These are phyloP conservation scores for Salticus scenicus DNA, from an alignment of 2,888 invertebrate species.

Conservation along the genomic window DNA sequence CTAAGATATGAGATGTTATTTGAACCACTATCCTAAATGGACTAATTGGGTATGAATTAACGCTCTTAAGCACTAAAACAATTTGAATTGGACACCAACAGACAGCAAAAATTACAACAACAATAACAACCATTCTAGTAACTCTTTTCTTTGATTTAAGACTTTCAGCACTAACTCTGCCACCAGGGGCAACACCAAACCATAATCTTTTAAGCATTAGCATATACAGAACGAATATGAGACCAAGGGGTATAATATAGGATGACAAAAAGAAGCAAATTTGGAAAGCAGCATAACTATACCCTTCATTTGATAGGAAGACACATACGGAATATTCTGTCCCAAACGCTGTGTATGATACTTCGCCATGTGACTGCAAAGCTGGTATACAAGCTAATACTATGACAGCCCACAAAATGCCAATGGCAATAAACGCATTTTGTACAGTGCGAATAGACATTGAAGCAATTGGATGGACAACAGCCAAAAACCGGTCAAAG, in stretches of 20 bases:
- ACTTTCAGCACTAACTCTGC: constrained; percentile 86
- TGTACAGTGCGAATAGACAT: constrained; percentile 88
- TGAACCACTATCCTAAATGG: constrained; percentile 76
- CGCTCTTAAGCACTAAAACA: constrained; percentile 85
- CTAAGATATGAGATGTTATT: constrained; percentile 77
- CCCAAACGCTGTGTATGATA: constrained; percentile 80
- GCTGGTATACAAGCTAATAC: constrained; percentile 86
- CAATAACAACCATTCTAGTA: constrained; percentile 92
- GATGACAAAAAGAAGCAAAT: constrained; percentile 90
- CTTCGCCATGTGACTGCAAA: constrained; percentile 85
- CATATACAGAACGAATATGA: constrained; percentile 91
- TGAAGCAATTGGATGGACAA: constrained; percentile 92
- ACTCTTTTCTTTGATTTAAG: constrained; percentile 90
- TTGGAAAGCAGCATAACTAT: constrained; percentile 80
- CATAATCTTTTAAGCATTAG: constrained; percentile 91
- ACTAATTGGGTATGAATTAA: constrained; percentile 83
- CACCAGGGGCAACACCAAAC: constrained; percentile 85
- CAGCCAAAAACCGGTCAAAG: constrained; percentile 90
- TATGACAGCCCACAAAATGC: constrained; percentile 87
- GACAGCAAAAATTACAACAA: constrained; percentile 92
- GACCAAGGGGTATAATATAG: constrained; percentile 89
- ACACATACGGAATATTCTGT: constrained; percentile 82
- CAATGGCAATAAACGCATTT: constrained; percentile 87
- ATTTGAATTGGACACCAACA: constrained; percentile 97
- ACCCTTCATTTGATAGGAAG: constrained; percentile 80